These are phyloP conservation scores for Aix galericulata DNA, from an alignment of 2,113 vertebrate genomes.

Conservation along the genomic window DNA sequence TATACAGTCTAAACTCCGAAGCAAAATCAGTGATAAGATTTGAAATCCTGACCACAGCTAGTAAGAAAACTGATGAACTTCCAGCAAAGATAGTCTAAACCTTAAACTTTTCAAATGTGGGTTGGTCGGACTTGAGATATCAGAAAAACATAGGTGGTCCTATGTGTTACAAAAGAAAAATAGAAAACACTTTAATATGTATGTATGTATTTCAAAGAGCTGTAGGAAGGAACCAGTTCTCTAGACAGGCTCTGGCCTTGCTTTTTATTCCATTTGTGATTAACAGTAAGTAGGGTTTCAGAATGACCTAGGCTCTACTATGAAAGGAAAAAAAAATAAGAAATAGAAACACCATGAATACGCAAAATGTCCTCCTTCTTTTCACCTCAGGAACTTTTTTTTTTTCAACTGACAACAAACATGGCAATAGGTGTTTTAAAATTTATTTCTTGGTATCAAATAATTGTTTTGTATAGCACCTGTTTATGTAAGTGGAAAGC, in stretches of 20 bases:
- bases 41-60: neutral
- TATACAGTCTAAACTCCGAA: neutral
- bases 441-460: neutral
- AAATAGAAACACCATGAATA: accelerated
- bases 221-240: neutral
- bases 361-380: neutral
- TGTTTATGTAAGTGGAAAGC: too few relatives aligned
- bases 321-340: neutral
- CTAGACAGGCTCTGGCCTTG: neutral
- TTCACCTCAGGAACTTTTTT: neutral
- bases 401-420: neutral
- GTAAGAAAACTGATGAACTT: neutral
- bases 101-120: neutral
- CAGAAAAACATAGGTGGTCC: neutral
- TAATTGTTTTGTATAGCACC: neutral
- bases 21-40: neutral
- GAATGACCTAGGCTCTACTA: neutral
- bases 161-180: neutral
- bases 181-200: accelerated
- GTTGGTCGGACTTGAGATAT: neutral
- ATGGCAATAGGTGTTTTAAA: neutral
- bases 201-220: neutral
- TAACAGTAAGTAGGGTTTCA: neutral
- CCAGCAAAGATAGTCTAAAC: neutral
- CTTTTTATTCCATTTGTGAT: neutral